phyloP scores from a whole-genome alignment of 2,113 vertebrate genomes.

The Thamnophis sirtalis region DNA sequence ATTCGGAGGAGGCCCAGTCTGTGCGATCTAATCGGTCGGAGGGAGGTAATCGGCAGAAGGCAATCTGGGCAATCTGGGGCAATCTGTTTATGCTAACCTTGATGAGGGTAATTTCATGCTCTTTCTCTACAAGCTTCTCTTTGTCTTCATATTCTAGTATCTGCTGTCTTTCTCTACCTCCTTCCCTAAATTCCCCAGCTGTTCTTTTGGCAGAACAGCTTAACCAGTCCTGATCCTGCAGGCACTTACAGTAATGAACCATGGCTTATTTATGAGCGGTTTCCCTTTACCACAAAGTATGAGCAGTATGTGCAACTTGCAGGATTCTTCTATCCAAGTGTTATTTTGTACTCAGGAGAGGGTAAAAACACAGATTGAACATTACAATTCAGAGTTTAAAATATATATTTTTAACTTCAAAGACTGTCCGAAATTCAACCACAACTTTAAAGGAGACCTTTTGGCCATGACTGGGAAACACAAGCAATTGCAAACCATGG shows the following conservation, averaged over 20 bases:
- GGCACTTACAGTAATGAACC: neutral
- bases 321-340: neutral
- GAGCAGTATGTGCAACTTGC: neutral
- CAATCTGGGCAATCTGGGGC: neutral
- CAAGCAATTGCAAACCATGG: constrained; percentile 56
- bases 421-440: constrained; percentile 42
- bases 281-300: neutral
- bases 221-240: neutral
- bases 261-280: neutral
- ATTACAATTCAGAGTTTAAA: neutral
- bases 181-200: neutral
- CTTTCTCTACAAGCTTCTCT: neutral
- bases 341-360: neutral
- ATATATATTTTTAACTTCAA: neutral
- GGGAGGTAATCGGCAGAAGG: too few relatives aligned
- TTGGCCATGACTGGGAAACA: neutral
- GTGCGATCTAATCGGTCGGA: too few relatives aligned
- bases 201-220: neutral
- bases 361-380: neutral
- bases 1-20: too few relatives aligned
- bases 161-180: neutral
- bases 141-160: neutral
- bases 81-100: neutral
- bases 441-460: constrained; percentile 56
- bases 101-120: neutral